Base-by-base conservation (phyloP, 2,113 vertebrate genomes). In the Nyctereutes procyonoides region DNA sequence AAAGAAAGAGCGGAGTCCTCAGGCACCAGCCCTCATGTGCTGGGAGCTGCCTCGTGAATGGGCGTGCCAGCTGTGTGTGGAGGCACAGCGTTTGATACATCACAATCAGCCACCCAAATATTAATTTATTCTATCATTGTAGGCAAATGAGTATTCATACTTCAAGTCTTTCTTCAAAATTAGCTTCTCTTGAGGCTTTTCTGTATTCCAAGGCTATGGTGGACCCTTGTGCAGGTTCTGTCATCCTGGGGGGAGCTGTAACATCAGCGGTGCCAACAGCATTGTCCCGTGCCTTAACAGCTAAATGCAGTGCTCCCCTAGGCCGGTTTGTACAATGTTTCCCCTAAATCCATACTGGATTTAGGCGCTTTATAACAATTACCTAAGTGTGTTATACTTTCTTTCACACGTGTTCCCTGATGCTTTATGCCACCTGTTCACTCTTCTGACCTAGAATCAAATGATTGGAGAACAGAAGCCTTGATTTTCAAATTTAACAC, bases 221-320 rank as follows among this genome's bases (percentile, higher is more conserved):
- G 5, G 3, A 5, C 26, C 0, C 0, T 2, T 16, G 38, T 10
- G 12, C 81, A 35, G 74, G 32, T 5, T 0, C 67, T n/a, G 19
- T 3, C 1, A 20, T 14, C 19, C 8, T 4, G 2, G 16, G 32
- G 4, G 16, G 30, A 4, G 17, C 74, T 20, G 0, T 24, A 8
- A 38, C 1, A n/a, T 26, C 15, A 3, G 13, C 1, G n/a, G 11
- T 4, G 12, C 26, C 28, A 0, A 26, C 0, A 8, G 22, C 14
- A 2, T 0, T 2, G 26, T 3, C 58, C 30, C 1, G 24, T 3
- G 63, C 48, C 65, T 10, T 13, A n/a, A 3, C 28, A 3, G 9
- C 2, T 7, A 3, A 8, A 1, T 0, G 3, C 58, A 9, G 26
- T 11, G n/a, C 12, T 1, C 6, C 76, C 56, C 48, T 5, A 24